phyloP scores from a whole-genome alignment of 92 coral and sea anemone species.

The Umimayanthus kanabou region DNA sequence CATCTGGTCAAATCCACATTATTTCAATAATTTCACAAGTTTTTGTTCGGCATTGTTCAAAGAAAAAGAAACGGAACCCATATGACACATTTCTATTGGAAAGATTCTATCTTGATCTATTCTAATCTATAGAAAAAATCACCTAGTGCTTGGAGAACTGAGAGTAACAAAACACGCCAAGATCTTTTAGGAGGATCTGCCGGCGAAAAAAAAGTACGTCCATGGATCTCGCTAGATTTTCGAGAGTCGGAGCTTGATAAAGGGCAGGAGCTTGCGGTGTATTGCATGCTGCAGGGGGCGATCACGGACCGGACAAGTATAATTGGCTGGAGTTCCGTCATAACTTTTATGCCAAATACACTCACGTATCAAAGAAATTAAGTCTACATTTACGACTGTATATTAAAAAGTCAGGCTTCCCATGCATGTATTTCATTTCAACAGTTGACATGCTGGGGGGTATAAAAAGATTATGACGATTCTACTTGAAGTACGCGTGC shows the following conservation, averaged over 20 bases:
- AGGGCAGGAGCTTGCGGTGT: not conserved
- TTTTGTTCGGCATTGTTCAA: slow-evolving; percentile 8
- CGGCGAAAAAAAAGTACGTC: not conserved
- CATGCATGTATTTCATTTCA: slow-evolving; percentile 2
- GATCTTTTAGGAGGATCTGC: not conserved
- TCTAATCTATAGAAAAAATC: not conserved
- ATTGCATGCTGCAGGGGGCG: not conserved
- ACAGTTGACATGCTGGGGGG: not conserved
- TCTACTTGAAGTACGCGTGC: not conserved
- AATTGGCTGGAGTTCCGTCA: slow-evolving; percentile 9
- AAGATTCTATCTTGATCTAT: not conserved
- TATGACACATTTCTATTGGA: not conserved
- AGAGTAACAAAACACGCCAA: not conserved
- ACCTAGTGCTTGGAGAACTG: not conserved
- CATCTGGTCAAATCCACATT: slow-evolving; percentile 17
- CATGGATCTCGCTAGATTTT: not conserved
- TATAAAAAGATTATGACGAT: not conserved
- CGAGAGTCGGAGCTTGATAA: not conserved
- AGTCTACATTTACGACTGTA: not conserved
- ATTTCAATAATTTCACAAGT: slow-evolving; percentile 3
- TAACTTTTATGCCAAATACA: not conserved
- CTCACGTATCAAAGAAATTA: slow-evolving; percentile 10
- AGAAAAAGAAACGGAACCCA: slow-evolving; percentile 5
- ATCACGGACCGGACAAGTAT: not conserved
- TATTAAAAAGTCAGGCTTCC: not conserved